Evolutionary conservation across 2,113 vertebrate genomes (phyloP), one percentile per base, ranked within the genome.

Genomic region (Syngnathus typhle): DNA sequence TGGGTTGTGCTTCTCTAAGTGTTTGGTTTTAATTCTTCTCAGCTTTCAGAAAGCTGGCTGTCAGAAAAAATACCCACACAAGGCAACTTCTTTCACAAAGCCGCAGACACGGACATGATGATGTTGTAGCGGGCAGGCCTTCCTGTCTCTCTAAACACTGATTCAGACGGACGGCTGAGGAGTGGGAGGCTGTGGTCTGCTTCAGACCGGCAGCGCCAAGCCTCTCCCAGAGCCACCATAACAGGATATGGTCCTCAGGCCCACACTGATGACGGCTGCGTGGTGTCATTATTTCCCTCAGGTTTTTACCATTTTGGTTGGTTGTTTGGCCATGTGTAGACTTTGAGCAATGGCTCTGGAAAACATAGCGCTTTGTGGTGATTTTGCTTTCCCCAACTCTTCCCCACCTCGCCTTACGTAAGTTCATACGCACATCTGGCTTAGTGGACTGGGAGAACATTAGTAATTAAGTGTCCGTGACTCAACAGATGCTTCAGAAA

Each of bases 71-170:
- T n/a, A 70, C 78, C 5, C 13, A 46, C 71, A 73, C 55, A 47
- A 67, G 66, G 69, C 68, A 72, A 68, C 62, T 38, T 63, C 37
- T 79, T 16, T 19, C 75, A 16, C 60, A 65, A 86, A 89, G 74
- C 87, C 85, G 49, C 87, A 87, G 86, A 82, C 82, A 76, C 66
- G 76, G 76, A 69, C 76, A 73, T 77, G 83, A 83, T 82, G 83
- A 79, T 82, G 88, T 69, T 79, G 85, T 79, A 75, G 78, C 21
- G 27, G 79, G 52, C 75, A 21, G 64, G 74, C 69, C 76, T 79
- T 88, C 82, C 85, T 88, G 89, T 87, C 85, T 85, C 64, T 82
- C 85, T 88, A 89, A 90, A 89, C 87, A 88, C 68, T 86, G 87
- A 88, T 81, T 90, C 89, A 89, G 80, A 73, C 32, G 67, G 82